These are phyloP conservation scores for Arge pagana DNA, from an alignment of 2,888 invertebrate species.

Conservation along the genomic window DNA sequence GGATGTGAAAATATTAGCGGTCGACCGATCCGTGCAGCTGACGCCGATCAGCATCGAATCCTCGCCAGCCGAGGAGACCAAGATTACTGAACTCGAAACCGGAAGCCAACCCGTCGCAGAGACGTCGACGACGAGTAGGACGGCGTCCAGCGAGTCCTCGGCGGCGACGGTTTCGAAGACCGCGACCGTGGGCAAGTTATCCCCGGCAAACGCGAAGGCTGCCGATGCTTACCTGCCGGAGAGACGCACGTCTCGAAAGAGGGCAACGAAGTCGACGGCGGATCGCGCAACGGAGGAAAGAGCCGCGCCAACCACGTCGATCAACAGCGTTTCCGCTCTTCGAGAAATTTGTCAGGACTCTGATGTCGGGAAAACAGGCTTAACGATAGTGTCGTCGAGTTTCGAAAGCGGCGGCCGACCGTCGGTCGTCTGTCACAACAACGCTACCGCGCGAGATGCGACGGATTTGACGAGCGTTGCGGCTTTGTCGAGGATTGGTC, in stretches of 20 bases:
- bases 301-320: neutral
- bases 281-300: neutral
- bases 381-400: too few species aligned
- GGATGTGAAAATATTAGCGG: too few species aligned
- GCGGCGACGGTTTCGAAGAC: too few species aligned
- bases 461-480: neutral
- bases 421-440: neutral
- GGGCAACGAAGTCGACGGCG: neutral
- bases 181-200: too few species aligned
- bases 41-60: neutral
- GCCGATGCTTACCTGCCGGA: conserved; percentile 5
- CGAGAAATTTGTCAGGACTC: too few species aligned
- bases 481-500: neutral
- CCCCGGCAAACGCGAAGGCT: too few species aligned
- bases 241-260: neutral
- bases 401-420: neutral
- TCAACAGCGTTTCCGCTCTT: too few species aligned
- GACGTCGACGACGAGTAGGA: too few species aligned
- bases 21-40: neutral
- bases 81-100: too few species aligned
- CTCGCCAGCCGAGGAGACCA: neutral
- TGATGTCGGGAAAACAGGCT: too few species aligned
- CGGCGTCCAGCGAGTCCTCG: too few species aligned
- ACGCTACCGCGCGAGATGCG: neutral
- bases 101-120: too few species aligned